Evolutionary conservation across 2,888 invertebrate species (phyloP).

Genomic region (Lypha dubia): DNA sequence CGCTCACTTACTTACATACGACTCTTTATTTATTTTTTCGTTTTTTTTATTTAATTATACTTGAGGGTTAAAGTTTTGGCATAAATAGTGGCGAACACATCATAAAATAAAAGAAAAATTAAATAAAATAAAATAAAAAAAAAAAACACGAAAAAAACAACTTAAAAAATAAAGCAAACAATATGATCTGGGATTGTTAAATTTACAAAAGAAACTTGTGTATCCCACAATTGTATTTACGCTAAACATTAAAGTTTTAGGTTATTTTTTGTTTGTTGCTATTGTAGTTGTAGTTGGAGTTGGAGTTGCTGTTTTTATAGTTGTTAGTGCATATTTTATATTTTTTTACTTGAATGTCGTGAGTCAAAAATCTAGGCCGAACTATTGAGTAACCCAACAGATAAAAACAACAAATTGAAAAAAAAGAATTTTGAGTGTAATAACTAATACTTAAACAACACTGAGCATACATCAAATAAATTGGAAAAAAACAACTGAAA

Average conservation of each 20-base stretch:
- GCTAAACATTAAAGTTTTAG: conserved; percentile 19
- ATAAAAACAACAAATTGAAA: conserved; percentile 33
- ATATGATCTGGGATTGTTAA: conserved; percentile 75
- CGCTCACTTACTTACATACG: not conserved
- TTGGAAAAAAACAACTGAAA: not conserved
- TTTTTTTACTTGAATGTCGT: conserved; percentile 71
- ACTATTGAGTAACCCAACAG: conserved; percentile 68
- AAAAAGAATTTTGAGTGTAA: conserved; percentile 25
- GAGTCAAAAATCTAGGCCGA: conserved; percentile 72
- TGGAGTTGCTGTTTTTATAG: conserved; percentile 33
- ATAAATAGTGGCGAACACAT: conserved; percentile 48
- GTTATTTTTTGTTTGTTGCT: no score
- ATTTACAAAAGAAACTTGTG: conserved; percentile 70
- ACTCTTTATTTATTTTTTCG: not conserved
- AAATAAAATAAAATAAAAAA: conserved; percentile 13
- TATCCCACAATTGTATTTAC: conserved; percentile 59
- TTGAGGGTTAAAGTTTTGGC: conserved; percentile 58
- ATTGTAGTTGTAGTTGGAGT: conserved; percentile 36
- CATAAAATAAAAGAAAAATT: conserved; percentile 33
- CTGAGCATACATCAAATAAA: conserved; percentile 9
- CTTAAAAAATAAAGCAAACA: conserved; percentile 75
- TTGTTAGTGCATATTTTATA: conserved; percentile 61
- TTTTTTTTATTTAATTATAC: conserved; percentile 52
- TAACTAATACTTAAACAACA: conserved; percentile 8
- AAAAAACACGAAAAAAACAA: conserved; percentile 14